A percentile compares a stretch with the other conserved stretches of the same genome.
These are phyloP conservation scores for Gallinago stenura DNA, from an alignment of 2,797 vertebrate genomes.

Conservation along the genomic window DNA sequence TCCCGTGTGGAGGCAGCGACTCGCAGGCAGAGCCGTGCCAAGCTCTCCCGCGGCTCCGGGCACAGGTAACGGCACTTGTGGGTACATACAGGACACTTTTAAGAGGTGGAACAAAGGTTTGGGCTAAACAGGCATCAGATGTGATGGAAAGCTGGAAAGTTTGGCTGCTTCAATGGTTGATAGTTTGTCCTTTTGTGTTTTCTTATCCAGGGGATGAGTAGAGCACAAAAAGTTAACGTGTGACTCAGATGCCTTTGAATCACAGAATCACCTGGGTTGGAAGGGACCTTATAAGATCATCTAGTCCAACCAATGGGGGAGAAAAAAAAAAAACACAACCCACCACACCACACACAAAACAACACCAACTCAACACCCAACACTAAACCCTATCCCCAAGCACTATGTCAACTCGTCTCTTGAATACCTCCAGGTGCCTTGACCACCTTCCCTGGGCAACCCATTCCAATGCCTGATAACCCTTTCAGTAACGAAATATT, in stretches of 20 bases:
- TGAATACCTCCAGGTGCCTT: no score
- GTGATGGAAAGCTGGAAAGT: neutral
- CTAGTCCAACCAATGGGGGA: no score
- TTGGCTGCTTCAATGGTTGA: neutral
- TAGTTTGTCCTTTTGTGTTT: neutral
- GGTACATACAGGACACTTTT: neutral
- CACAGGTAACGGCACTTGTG: neutral
- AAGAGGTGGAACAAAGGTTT: neutral
- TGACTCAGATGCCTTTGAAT: neutral
- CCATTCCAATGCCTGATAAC: no score
- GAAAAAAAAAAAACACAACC: no score
- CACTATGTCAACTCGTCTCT: no score
- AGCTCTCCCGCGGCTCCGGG: neutral
- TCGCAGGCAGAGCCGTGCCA: neutral
- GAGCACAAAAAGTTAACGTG: neutral
- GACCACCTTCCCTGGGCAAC: no score
- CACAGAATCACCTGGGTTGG: no score
- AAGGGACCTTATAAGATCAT: no score
- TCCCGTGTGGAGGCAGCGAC: rapidly evolving
- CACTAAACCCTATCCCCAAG: no score
- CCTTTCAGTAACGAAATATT: no score
- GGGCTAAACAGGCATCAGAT: neutral
- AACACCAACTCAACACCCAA: no score
- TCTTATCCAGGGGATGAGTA: neutral
- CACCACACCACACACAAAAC: no score